Evolutionary conservation across 2,888 invertebrate genomes (phyloP).

Genomic region (Xylota segnis): DNA sequence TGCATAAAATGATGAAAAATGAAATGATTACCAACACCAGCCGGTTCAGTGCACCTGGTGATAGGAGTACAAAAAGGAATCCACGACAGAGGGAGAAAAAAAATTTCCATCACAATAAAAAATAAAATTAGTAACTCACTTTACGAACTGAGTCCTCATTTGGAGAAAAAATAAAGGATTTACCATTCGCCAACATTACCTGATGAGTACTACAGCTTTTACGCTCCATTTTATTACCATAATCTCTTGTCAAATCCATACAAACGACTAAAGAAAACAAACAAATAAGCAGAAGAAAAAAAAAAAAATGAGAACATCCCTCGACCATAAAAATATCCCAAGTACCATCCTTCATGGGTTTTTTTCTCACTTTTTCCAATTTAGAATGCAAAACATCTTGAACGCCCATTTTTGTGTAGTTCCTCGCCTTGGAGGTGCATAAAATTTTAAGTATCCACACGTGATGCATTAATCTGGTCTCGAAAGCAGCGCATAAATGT

Average conservation of each 20-base stretch:
- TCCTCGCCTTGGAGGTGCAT: neutral
- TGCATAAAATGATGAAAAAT: too few species aligned
- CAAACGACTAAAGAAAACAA: neutral
- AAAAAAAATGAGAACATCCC: too few species aligned
- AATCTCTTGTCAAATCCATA: slow-evolving; percentile 7
- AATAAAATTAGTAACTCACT: neutral
- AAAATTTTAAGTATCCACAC: slow-evolving; percentile 22
- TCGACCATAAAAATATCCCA: neutral
- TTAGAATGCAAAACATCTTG: slow-evolving; percentile 20
- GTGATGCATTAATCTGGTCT: slow-evolving; percentile 22
- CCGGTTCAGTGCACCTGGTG: too few species aligned
- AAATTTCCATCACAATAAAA: slow-evolving; percentile 5
- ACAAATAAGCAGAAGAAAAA: too few species aligned
- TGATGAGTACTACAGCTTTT: neutral
- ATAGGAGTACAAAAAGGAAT: too few species aligned
- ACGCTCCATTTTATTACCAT: neutral
- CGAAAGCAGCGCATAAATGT: neutral
- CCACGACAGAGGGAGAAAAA: neutral
- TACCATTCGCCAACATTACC: neutral
- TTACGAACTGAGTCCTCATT: neutral
- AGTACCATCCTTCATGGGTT: neutral
- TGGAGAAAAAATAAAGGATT: neutral
- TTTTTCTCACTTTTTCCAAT: neutral
- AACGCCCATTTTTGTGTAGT: neutral
- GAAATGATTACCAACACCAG: too few species aligned